Evolutionary conservation across 2,113 vertebrate genomes (phyloP), one percentile per base, ranked within the genome.

Genomic region (Myrmecophaga tridactyla): DNA sequence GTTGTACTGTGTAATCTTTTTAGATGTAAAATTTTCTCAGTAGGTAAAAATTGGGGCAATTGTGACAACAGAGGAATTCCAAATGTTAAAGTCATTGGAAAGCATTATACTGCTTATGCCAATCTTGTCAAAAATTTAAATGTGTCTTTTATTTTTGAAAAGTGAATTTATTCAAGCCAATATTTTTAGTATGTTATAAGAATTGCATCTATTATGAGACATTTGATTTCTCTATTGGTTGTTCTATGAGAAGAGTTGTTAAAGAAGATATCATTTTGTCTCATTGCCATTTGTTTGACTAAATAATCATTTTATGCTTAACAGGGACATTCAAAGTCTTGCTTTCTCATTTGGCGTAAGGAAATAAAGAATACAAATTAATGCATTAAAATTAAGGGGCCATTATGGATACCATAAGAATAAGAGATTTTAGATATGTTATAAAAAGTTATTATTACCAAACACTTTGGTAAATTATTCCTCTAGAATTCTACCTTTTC

Each of bases 181-280:
- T 78, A 87, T 72, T 89, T 94, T 94, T 34, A 92, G 62, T 7
- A 60, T 85, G 72, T 51, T 48, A 77, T 83, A 56, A 77, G 89
- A 36, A 78, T 39, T 83, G 0, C 41, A 56, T 77, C 58, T 62
- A 5, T 34, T 65, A 88, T n/a, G 88, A 51, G 39, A 81, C 69
- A 23, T n/a, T 75, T 94, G 62, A 78, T 69, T 78, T 93, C 14
- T 82, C 41, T 89, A 53, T 73, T 73, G 25, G 27, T 43, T 86
- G 25, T 84, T 89, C 20, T 48, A 10, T 67, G 56, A 73, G 23
- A 63, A 65, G 82, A 80, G 29, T 86, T 80, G 58, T 81, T 77
- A 92, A 88, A 65, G 41, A 56, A 84, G n/a, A 89, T 89, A 83
- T 12, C n/a, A 41, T 67, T 92, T 82, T 65, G 17, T 46, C 39